Base-by-base conservation (phyloP, 2,888 invertebrate species). In the Pammene fasciana region DNA sequence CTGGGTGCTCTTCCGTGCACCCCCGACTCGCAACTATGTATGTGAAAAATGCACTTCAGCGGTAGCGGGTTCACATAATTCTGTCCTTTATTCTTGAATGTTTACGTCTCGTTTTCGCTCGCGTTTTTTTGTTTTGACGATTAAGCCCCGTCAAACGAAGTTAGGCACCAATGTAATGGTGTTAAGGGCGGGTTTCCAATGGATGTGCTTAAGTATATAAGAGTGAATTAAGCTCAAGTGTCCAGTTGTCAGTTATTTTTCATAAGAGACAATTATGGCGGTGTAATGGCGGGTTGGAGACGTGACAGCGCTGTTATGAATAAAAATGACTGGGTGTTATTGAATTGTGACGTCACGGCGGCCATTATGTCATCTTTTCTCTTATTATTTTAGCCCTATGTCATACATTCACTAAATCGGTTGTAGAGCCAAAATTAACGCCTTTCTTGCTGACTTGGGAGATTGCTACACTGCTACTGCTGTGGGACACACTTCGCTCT, bases 1-100 rank as follows among this genome's bases (percentile, higher is more conserved):
- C 79, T 86, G 87, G 88, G 83, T 78, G 76, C 81, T 73, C 71
- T 76, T 65, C 55, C 66, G 26, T 70, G 64, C 68, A 68, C 64
- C 64, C 64, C 48, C 56, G 34, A 55, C 34, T 36, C 70, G 48
- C 34, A 55, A 52, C 52, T n/a, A n/a, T 54, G 41, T 52, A 67
- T 45, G 41, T 50, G 52, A 48, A 38, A 11, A 55, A 45, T 68
- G 68, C 68, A 70, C 65, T 70, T 65, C 45, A 45, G 34, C 4
- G 38, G 8, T 45, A 61, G 54, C 13, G 5, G 11, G 5, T 4
- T 65, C 5, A 26, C 55, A 36, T 16, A 45, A 65, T 45, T 52
- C 34, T 55, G 4, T 18, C 38, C 34, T 54, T 26, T 70, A 70
- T 70, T 60, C n/a, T 60, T 41, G 26, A 16, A 18, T 7, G 6